phyloP scores from a whole-genome alignment of 1,140 invertebrate species.

The Ceratina japonica region DNA sequence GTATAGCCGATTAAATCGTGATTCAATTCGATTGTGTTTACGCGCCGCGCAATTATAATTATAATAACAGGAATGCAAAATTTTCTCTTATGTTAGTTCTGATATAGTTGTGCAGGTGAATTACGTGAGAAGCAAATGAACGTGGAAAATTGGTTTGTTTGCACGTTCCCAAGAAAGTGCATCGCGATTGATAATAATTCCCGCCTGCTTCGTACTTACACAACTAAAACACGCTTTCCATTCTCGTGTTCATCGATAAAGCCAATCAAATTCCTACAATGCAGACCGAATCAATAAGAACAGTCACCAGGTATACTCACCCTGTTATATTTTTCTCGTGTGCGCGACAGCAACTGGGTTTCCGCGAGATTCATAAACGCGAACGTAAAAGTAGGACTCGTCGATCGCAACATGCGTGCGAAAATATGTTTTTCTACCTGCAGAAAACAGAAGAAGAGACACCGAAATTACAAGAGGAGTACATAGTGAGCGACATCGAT shows the following conservation, averaged over 20 bases:
- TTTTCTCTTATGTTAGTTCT: constrained; percentile 9
- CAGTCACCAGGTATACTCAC: no score
- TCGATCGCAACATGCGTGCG: no score
- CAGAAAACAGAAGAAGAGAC: constrained; percentile 57
- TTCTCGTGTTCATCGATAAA: not conserved
- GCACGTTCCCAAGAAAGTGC: not conserved
- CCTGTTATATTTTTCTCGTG: not conserved
- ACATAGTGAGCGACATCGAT: constrained; percentile 69
- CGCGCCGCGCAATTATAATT: constrained; percentile 31
- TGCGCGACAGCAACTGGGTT: constrained; percentile 4
- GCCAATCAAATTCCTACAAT: not conserved
- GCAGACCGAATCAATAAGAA: not conserved
- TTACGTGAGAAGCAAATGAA: not conserved
- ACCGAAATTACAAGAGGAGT: constrained; percentile 63
- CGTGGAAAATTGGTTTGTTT: not conserved
- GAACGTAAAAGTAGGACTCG: not conserved
- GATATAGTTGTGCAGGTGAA: constrained; percentile 4
- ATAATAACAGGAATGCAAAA: not conserved
- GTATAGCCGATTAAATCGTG: constrained; percentile 16
- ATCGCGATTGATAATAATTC: not conserved
- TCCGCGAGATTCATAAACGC: not conserved
- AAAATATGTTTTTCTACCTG: constrained; percentile 33
- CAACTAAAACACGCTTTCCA: no score
- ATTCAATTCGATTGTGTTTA: constrained; percentile 29
- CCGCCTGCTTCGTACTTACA: not conserved